Conservation (phyloP, 2,888 invertebrate species). For the Agriopis marginaria region DNA sequence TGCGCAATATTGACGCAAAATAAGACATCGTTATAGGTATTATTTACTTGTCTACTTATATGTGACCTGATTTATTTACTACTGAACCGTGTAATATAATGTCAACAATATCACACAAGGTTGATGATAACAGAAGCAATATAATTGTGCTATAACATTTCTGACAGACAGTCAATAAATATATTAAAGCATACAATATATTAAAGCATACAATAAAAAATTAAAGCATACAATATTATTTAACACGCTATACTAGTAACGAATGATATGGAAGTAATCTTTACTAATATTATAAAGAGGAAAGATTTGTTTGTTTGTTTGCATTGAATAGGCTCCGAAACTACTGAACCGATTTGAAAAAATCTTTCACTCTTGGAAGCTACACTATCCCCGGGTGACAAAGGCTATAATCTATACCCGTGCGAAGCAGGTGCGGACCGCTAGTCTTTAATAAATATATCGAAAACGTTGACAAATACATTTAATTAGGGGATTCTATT, state of each 20-base stretch:
- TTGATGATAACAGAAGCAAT: conserved; percentile 13
- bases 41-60: neutral
- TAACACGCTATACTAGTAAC: neutral
- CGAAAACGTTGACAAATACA: neutral
- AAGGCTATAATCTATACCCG: no score
- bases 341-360: no score
- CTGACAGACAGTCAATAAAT: conserved; percentile 1
- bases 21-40: neutral
- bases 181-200: neutral
- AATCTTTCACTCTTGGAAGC: no score
- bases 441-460: neutral
- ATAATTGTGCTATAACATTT: conserved; percentile 1
- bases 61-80: conserved; percentile 11
- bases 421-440: no score
- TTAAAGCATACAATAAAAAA: no score
- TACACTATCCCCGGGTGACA: no score
- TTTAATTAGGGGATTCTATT: conserved; percentile 2
- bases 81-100: conserved; percentile 47
- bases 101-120: conserved; percentile 12
- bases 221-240: neutral
- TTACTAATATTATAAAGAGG: no score
- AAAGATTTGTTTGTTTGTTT: no score
- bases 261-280: no score
- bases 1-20: neutral
- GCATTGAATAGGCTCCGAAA: no score